phyloP scores from a whole-genome alignment of 2,113 vertebrate species.

The Onychorhynchus coronatus region DNA sequence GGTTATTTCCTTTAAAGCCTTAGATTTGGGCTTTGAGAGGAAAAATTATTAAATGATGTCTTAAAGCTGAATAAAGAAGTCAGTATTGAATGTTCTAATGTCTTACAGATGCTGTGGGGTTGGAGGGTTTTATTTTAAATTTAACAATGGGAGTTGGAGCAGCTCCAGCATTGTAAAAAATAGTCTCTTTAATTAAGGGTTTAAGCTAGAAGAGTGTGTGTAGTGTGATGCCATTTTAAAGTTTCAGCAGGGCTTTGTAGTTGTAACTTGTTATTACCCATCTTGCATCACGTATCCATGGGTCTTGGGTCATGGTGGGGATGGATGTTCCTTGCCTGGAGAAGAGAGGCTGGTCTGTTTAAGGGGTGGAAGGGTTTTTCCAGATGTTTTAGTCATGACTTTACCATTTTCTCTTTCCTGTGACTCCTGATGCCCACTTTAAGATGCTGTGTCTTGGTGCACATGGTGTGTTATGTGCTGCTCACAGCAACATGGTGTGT shows the following conservation, averaged over 20 bases:
- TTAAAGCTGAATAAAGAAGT: slow-evolving; percentile 40
- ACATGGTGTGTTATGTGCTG: background rate
- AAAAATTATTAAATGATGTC: background rate
- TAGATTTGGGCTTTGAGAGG: background rate
- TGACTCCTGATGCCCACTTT: background rate
- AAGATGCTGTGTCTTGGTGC: background rate
- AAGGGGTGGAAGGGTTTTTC: background rate
- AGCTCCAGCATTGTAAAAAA: slow-evolving; percentile 38
- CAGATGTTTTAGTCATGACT: background rate
- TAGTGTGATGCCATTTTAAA: slow-evolving; percentile 38
- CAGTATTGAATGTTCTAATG: slow-evolving; percentile 22
- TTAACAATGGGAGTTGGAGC: slow-evolving; percentile 58
- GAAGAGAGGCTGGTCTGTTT: background rate
- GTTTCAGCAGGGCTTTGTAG: slow-evolving; percentile 4
- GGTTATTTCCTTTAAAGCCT: background rate
- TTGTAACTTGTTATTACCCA: background rate
- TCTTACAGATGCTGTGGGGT: slow-evolving; percentile 49
- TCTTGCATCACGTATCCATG: background rate
- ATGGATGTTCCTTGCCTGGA: background rate
- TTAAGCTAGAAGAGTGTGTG: background rate
- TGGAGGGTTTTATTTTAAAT: slow-evolving; percentile 43
- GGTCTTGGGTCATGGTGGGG: background rate
- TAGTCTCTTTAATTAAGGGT: slow-evolving; percentile 43
- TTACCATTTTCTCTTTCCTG: background rate
- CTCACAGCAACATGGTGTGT: background rate